phyloP scores from a whole-genome alignment of 2,888 invertebrate species.

The Drosophila paramelanica region DNA sequence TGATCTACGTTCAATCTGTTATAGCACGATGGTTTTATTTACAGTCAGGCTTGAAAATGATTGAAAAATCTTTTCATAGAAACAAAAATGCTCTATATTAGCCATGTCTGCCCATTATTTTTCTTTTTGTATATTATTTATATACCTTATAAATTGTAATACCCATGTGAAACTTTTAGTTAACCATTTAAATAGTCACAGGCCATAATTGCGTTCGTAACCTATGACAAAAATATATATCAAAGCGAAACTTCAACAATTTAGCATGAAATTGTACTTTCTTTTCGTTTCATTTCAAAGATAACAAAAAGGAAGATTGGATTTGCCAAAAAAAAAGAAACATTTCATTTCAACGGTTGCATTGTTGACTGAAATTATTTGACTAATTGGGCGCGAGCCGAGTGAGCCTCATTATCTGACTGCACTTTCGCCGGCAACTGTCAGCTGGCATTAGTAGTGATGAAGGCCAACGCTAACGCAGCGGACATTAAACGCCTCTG shows the following conservation, averaged over 20 bases:
- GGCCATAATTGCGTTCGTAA: not conserved
- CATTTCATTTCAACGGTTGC: constrained; percentile 17
- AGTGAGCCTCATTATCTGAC: constrained; percentile 58
- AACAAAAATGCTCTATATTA: too few species aligned
- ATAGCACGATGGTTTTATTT: too few species aligned
- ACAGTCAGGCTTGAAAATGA: too few species aligned
- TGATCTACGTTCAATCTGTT: too few species aligned
- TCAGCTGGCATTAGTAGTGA: constrained; percentile 69
- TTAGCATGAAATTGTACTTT: constrained; percentile 42
- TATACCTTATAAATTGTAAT: too few species aligned
- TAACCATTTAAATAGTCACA: not conserved
- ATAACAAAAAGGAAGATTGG: not conserved
- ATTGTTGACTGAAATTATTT: constrained; percentile 40
- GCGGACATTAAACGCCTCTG: constrained; percentile 77
- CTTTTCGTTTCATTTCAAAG: constrained; percentile 19
- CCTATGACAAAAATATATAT: too few species aligned
- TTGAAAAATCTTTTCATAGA: too few species aligned
- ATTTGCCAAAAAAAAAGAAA: constrained; percentile 24
- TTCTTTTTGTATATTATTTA: not conserved
- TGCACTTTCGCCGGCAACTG: constrained; percentile 65
- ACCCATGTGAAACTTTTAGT: not conserved
- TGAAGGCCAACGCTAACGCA: constrained; percentile 55
- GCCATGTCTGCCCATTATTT: too few species aligned
- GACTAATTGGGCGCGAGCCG: constrained; percentile 57
- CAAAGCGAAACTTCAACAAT: not conserved